A percentile compares a stretch with the other conserved stretches of the same genome.
Evolutionary conservation across 2,113 vertebrate species (phyloP).

Genomic region (Vireo altiloquus): DNA sequence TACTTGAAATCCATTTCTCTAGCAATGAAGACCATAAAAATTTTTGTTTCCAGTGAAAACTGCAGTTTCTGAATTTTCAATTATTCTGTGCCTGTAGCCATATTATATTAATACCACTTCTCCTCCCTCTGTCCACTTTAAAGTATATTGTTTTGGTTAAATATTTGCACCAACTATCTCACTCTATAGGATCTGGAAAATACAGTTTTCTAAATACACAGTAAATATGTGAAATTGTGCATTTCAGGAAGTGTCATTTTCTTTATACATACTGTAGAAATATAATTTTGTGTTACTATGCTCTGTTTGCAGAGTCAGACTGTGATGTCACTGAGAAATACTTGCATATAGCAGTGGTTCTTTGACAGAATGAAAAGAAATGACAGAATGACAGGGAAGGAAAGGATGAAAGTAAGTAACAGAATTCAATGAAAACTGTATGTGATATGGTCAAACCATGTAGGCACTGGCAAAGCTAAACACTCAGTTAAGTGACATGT

Average conservation of each 20-base stretch:
- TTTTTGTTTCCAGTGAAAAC: neutral
- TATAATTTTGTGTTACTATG: neutral
- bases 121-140: neutral
- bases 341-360: neutral
- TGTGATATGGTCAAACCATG: neutral
- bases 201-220: neutral
- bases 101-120: neutral
- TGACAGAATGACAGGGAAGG: neutral
- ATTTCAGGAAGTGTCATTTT: neutral
- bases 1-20: neutral
- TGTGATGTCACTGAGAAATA: neutral
- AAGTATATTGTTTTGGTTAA: neutral
- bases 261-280: neutral
- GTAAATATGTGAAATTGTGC: neutral
- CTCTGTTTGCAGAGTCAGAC: neutral
- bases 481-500: neutral
- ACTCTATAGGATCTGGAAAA: neutral
- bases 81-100: neutral
- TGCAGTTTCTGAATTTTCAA: neutral
- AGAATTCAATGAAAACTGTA: neutral
- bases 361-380: neutral
- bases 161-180: neutral
- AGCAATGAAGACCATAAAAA: neutral
- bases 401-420: neutral
- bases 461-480: neutral